Evolutionary conservation across 2,888 invertebrate species (phyloP).

Genomic region (Lamproptera curius): DNA sequence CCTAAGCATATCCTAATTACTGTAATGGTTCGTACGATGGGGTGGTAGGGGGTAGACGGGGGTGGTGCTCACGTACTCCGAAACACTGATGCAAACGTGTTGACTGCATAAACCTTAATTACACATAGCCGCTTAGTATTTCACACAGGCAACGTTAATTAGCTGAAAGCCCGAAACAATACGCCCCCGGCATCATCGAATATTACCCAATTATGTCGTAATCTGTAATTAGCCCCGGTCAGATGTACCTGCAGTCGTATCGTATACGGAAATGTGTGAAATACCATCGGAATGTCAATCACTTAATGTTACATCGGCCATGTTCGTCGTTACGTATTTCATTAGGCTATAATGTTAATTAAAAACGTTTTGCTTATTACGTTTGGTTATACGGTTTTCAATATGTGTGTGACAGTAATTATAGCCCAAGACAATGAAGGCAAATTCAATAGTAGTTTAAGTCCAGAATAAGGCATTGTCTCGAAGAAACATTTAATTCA

Average conservation of each 20-base stretch:
- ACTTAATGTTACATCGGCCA: too few relatives aligned
- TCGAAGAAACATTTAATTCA: too few relatives aligned
- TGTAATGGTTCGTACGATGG: conserved; percentile 67
- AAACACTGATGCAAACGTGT: conserved; percentile 54
- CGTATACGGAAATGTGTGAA: too few relatives aligned
- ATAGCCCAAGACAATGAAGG: too few relatives aligned
- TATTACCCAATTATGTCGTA: conserved; percentile 22
- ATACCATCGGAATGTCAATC: too few relatives aligned
- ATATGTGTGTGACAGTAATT: too few relatives aligned
- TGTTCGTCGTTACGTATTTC: too few relatives aligned
- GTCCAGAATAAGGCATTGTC: too few relatives aligned
- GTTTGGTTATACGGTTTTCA: too few relatives aligned
- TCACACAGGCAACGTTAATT: conserved; percentile 30
- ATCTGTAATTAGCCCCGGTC: conserved; percentile 12
- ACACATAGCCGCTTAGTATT: conserved; percentile 33
- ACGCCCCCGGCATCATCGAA: conserved; percentile 23
- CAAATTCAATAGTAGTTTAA: too few relatives aligned
- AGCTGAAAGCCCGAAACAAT: conserved; percentile 34
- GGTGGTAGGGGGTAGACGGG: conserved; percentile 42
- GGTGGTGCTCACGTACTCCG: conserved; percentile 49
- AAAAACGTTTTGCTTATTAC: too few relatives aligned
- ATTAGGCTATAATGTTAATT: too few relatives aligned
- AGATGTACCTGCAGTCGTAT: conserved; percentile 1
- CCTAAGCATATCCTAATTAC: conserved; percentile 75
- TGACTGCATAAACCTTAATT: conserved; percentile 40